Evolutionary conservation across 2,888 invertebrate species (phyloP), one percentile per base, ranked within the genome.

Genomic region (Acanthosoma haemorrhoidale): DNA sequence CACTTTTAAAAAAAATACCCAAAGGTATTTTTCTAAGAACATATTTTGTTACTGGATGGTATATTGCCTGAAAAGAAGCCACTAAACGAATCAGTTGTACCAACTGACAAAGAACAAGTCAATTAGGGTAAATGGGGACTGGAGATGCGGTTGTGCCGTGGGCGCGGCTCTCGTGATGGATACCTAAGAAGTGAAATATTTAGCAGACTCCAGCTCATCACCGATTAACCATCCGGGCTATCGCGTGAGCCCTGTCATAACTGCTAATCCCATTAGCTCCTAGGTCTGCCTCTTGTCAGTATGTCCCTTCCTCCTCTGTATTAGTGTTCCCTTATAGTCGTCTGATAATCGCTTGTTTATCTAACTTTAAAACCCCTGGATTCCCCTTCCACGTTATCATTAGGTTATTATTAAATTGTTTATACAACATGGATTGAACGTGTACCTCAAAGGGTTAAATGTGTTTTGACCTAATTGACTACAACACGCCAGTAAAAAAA

Each of bases 71-170:
- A n/a, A n/a, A n/a, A n/a, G n/a, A n/a, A n/a, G n/a, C n/a, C n/a
- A n/a, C n/a, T n/a, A 21, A 51, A 29, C 6, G 51, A 51, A 51
- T 51, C 51, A 51, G 51, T 51, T 51, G 51, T 51, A 51, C n/a
- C n/a, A n/a, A n/a, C n/a, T n/a, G n/a, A n/a, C 25, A 51, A 51
- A 21, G 29, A 51, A 51, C 51, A 51, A 51, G 25, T 51, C 25
- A 51, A 51, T 51, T 51, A 51, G 51, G 29, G 21, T 51, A 29
- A 51, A 25, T 51, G 51, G n/a, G 3, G n/a, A n/a, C n/a, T n/a
- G n/a, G n/a, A n/a, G n/a, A n/a, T n/a, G 9, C 11, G 13, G 4
- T 43, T 11, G n/a, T 43, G 43, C 4, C 6, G 51, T 25, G 25
- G 25, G 25, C 51, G 51, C 2, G 1, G 5, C 25, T 8, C 9